phyloP scores from a whole-genome alignment of 1,140 invertebrate genomes.

The Bombus confusus region DNA sequence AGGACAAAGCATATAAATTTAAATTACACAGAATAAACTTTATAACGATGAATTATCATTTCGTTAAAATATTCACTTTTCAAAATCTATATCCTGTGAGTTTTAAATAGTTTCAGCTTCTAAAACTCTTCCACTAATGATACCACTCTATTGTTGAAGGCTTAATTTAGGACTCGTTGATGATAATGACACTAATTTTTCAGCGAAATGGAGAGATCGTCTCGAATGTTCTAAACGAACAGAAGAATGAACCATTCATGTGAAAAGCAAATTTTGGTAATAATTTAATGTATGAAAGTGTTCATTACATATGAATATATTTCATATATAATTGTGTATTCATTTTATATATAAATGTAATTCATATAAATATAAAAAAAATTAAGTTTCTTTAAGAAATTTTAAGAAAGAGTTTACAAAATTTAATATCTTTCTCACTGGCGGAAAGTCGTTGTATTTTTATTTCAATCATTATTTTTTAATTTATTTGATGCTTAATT shows the following conservation, averaged over 20 bases:
- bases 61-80: not conserved
- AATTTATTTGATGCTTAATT: not conserved
- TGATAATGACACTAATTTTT: not conserved
- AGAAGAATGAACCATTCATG: not conserved
- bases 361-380: not conserved
- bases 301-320: not conserved
- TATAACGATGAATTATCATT: not conserved
- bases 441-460: not conserved
- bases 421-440: not conserved
- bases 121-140: not conserved
- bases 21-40: not conserved
- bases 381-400: not conserved
- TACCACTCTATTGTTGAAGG: not conserved
- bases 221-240: not conserved
- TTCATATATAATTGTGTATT: not conserved
- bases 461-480: not conserved
- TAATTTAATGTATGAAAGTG: not conserved
- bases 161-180: not conserved
- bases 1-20: not conserved
- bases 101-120: not conserved
- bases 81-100: not conserved
- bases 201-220: not conserved
- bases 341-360: too few relatives aligned
- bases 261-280: not conserved
- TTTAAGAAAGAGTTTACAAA: not conserved